Evolutionary conservation across 2,797 vertebrate species (phyloP), one percentile per base, ranked within the genome.

Genomic region (Petrocephalus sullivani): DNA sequence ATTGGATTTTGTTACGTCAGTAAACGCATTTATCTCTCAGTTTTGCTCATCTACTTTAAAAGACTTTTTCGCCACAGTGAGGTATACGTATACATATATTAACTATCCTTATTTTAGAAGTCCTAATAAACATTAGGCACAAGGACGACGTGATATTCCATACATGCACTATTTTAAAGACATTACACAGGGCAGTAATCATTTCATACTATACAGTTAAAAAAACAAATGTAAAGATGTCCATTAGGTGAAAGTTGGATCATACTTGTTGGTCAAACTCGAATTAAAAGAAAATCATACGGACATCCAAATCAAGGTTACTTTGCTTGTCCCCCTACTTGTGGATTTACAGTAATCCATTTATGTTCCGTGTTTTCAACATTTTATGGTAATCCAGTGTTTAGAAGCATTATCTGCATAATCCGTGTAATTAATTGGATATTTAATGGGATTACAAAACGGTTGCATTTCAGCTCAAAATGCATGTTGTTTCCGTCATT

Each of bases 381-480:
- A 14, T 54, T 41, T 46, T 86, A 86, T 8, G 54, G 21, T 85
- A 86, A 86, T 60, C 16, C 56, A 33, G 1, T 56, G 16, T 33
- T 86, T 60, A 58, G 2, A 16, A 21, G 33, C 14, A 53, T 85
- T 58, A 58, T 33, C 54, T 5, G 54, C 23, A 41, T 41, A 86
- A 86, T 21, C 85, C 56, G 3, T 60, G 54, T 58, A 60, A 85
- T 56, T 85, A 85, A 60, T 21, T 19, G 16, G 56, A 21, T 86
- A 86, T 37, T 33, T 23, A 86, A 86, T 16, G 12, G 28, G 2
- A 86, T 86, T 86, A 84, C 41, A 84, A 60, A 86, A 81, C 75
- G 41, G 41, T 10, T 81, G 19, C 3, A 49, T 81, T 81, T 81
- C 19, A 49, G 75, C 46, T 81, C 75, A 49, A 60, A 86, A 28